Base-by-base conservation (phyloP, 2,797 vertebrate species). In the Cossypha dichroa region DNA sequence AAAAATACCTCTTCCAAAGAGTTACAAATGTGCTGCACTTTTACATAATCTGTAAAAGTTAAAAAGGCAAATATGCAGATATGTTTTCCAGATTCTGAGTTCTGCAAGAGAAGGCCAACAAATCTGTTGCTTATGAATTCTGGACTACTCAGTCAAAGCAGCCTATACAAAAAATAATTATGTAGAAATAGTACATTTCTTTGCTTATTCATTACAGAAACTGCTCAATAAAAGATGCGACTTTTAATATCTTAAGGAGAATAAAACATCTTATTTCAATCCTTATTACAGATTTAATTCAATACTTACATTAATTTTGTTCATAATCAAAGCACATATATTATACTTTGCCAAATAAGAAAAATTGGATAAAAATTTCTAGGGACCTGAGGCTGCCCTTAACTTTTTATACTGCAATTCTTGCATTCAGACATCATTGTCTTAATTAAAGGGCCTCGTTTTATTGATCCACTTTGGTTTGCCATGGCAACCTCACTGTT, bases 41-140 rank as follows among this genome's bases (percentile, higher is more conserved):
- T 38, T 23, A 25, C 21, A 59, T 22, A 23, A 76, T 38, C 58
- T 88, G 28, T 63, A 43, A 76, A 46, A 49, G 22, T 54, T 58
- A 23, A 85, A 94, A 89, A 76, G 59, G 13, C 25, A 91, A 79
- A 72, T 54, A 93, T 17, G 31, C 23, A 89, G 41, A 66, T 20
- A 33, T n/a, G 9, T 60, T 68, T 87, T 64, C 75, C 64, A 83
- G 33, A 83, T 21, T 68, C 51, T 77, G 40, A 63, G 31, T n/a
- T 67, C 22, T 64, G 11, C 36, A 80, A 68, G 31, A 52, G 33
- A 69, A 85, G 52, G 55, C 28, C 41, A 88, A 86, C 15, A 64
- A 56, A 55, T 58, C 49, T 72, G 51, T 43, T 82, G 33, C 12
- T 88, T 74, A 52, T 21, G 18, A 93, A 93, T 11, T 28, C 23